A percentile compares a stretch with the other conserved stretches of the same genome.
phyloP scores from a whole-genome alignment of 2,888 invertebrate genomes.

The Buathra laborator region DNA sequence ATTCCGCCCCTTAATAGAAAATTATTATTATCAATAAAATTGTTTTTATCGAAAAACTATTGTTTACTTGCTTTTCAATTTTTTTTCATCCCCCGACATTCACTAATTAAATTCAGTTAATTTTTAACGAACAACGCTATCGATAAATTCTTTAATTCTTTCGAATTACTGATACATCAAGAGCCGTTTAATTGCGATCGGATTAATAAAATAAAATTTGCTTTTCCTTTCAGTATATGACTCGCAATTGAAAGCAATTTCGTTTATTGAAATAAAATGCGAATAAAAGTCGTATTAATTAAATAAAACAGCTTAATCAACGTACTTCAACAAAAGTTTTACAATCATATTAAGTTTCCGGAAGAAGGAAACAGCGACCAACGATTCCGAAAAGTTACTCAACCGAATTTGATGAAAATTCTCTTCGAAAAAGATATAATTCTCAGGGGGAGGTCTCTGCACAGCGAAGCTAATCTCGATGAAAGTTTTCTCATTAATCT shows the following conservation, averaged over 20 bases:
- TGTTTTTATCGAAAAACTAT: too few relatives aligned
- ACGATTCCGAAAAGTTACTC: slow-evolving; percentile 15
- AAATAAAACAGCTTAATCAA: not conserved
- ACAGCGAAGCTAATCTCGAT: slow-evolving; percentile 28
- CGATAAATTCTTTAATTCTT: too few relatives aligned
- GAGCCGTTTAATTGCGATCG: too few relatives aligned
- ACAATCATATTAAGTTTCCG: not conserved
- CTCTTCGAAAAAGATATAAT: slow-evolving; percentile 12
- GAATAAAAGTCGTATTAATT: not conserved
- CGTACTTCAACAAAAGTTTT: not conserved
- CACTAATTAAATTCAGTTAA: too few relatives aligned
- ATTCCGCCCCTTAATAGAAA: too few relatives aligned
- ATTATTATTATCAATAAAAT: too few relatives aligned
- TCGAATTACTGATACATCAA: too few relatives aligned
- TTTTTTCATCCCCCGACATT: too few relatives aligned
- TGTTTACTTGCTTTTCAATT: too few relatives aligned
- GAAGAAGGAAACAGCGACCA: slow-evolving; percentile 3
- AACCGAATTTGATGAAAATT: slow-evolving; percentile 19
- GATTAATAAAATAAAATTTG: too few relatives aligned
- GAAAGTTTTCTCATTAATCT: slow-evolving; percentile 42
- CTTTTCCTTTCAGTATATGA: too few relatives aligned
- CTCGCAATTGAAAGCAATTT: not conserved
- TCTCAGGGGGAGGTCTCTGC: not conserved
- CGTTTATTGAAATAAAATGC: not conserved
- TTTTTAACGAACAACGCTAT: too few relatives aligned